phyloP scores from a whole-genome alignment of 2,113 vertebrate species.

The Emydura subglobosa region DNA sequence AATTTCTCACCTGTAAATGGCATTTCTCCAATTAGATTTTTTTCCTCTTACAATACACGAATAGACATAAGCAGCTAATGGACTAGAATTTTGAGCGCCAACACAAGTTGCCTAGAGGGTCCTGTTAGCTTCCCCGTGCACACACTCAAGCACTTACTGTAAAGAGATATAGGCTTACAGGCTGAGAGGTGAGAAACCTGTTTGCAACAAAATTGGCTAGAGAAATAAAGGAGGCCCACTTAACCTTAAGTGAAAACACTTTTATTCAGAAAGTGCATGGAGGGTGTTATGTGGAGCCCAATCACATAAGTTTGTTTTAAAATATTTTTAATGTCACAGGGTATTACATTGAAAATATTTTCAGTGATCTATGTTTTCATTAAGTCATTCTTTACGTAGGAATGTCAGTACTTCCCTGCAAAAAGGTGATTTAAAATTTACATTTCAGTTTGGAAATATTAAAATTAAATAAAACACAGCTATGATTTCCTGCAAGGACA shows the following conservation, averaged over 20 bases:
- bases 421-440: neutral
- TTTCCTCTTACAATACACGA: neutral
- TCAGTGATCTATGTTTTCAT: neutral
- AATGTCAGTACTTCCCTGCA: neutral
- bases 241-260: neutral
- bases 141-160: neutral
- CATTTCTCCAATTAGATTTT: slow-evolving; percentile 53
- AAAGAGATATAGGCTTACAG: neutral
- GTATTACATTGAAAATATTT: neutral
- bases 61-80: neutral
- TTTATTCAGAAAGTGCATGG: neutral
- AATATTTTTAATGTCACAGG: neutral
- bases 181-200: neutral
- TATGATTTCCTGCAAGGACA: neutral
- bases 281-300: rapidly evolving
- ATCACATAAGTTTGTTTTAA: neutral
- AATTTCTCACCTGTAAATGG: slow-evolving; percentile 68
- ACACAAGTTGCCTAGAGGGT: neutral
- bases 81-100: neutral
- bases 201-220: neutral
- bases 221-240: neutral
- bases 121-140: rapidly evolving
- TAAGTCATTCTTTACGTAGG: neutral
- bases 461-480: neutral
- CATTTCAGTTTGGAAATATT: neutral